These are phyloP conservation scores for Dynastes grantii DNA, from an alignment of 2,888 invertebrate genomes.

Conservation along the genomic window DNA sequence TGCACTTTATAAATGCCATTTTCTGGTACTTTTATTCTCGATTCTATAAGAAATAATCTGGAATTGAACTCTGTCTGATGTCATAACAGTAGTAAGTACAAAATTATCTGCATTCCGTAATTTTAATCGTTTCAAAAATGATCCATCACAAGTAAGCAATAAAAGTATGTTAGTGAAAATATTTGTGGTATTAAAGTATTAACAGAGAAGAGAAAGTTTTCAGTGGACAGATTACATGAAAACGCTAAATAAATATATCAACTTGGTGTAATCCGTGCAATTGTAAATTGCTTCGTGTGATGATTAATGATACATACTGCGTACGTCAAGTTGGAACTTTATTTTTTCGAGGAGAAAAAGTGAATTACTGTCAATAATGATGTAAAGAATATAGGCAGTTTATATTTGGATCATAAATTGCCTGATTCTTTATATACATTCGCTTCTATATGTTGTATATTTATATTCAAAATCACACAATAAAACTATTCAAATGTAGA, in stretches of 20 bases:
- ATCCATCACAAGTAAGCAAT: too few species aligned
- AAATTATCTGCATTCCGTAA: too few species aligned
- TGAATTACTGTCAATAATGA: conserved; percentile 21
- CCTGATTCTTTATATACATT: conserved; percentile 45
- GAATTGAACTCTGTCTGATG: too few species aligned
- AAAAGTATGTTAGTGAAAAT: too few species aligned
- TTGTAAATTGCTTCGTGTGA: conserved; percentile 36
- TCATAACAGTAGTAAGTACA: too few species aligned
- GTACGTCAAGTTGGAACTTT: conserved; percentile 21
- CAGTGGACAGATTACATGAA: too few species aligned
- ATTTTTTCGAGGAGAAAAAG: conserved; percentile 2
- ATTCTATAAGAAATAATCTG: too few species aligned
- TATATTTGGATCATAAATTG: conserved; percentile 33
- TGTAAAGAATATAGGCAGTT: conserved; percentile 31
- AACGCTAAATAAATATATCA: conserved; percentile 1
- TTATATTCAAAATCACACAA: conserved; percentile 50
- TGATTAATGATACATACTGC: not conserved
- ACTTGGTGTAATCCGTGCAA: conserved; percentile 19
- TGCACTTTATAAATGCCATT: too few species aligned
- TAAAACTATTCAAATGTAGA: conserved; percentile 38
- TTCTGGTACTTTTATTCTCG: too few species aligned
- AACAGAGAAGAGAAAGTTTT: too few species aligned
- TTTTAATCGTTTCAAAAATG: too few species aligned
- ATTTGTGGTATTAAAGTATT: too few species aligned
- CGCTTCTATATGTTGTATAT: conserved; percentile 53